These are phyloP conservation scores for Drosophila anomelani DNA, from an alignment of 2,888 invertebrate genomes.

Conservation along the genomic window DNA sequence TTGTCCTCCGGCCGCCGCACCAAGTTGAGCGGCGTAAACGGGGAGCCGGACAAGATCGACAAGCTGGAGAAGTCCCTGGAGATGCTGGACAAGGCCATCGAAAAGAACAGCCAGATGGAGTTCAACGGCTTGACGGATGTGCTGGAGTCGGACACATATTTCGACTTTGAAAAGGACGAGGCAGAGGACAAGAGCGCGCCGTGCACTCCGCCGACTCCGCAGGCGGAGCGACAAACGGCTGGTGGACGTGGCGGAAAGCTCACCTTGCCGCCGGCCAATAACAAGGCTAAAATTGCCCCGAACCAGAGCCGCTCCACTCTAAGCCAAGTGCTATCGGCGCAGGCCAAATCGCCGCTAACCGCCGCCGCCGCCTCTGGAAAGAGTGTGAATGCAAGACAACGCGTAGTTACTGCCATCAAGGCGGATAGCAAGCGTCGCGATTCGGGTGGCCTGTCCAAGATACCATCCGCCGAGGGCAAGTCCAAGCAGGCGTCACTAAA, in stretches of 20 bases:
- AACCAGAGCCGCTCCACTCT: conserved; percentile 48
- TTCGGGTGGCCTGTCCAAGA: conserved; percentile 27
- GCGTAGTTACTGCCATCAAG: conserved; percentile 8
- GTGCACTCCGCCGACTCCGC: conserved; percentile 4
- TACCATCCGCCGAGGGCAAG: conserved; percentile 34
- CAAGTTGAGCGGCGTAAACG: conserved; percentile 52
- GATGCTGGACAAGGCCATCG: conserved; percentile 70
- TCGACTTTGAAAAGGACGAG: conserved; percentile 57
- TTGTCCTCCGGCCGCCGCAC: conserved; percentile 56
- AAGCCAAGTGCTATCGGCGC: conserved; percentile 49
- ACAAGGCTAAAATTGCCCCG: conserved; percentile 29
- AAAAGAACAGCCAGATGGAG: conserved; percentile 66
- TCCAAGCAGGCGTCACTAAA: conserved; percentile 47
- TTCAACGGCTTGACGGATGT: conserved; percentile 67
- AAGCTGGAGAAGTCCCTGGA: conserved; percentile 71
- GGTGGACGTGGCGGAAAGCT: conserved; percentile 44
- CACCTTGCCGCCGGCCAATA: conserved; percentile 58
- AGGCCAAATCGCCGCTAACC: conserved; percentile 34
- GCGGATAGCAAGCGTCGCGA: conserved; percentile 51
- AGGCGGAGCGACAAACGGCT: conserved; percentile 15
- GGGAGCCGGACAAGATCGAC: conserved; percentile 67
- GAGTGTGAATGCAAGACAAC: conserved; percentile 22
- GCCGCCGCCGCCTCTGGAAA: conserved; percentile 10
- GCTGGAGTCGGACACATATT: conserved; percentile 57
- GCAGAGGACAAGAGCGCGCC: conserved; percentile 45